A percentile compares a stretch with the other conserved stretches of the same genome.
Conservation (phyloP, 2,888 invertebrate genomes). For the Mimas tiliae region DNA sequence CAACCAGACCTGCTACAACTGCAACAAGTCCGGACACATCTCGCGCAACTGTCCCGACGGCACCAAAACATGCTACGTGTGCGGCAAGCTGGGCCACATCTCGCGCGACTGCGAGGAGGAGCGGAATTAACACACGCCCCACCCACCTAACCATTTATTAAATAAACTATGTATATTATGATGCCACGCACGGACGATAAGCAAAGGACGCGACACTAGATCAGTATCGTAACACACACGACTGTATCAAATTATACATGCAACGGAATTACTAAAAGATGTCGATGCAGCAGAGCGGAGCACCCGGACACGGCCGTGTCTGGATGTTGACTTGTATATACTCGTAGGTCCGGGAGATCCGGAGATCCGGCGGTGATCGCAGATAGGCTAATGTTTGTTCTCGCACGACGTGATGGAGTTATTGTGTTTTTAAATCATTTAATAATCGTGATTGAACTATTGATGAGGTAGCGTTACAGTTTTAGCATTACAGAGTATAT, state of each 20-base stretch:
- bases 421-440: constrained; percentile 84
- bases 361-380: constrained; percentile 17
- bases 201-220: constrained; percentile 78
- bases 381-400: constrained; percentile 78
- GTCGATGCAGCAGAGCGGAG: constrained; percentile 53
- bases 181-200: constrained; percentile 83
- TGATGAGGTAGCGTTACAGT: constrained; percentile 84
- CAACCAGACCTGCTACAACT: constrained; percentile 95
- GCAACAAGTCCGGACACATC: constrained; percentile 97
- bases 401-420: constrained; percentile 78
- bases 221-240: constrained; percentile 65
- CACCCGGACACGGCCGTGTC: constrained; percentile 47
- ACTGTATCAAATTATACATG: constrained; percentile 70
- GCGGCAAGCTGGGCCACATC: constrained; percentile 96
- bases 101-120: constrained; percentile 95
- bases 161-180: constrained; percentile 78
- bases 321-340: constrained; percentile 81
- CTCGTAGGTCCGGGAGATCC: constrained; percentile 48
- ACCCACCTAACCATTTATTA: constrained; percentile 52
- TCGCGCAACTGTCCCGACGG: constrained; percentile 93
- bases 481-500: constrained; percentile 85
- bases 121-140: constrained; percentile 81
- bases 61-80: constrained; percentile 96
- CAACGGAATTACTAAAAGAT: constrained; percentile 77
- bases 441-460: constrained; percentile 83